Evolutionary conservation across 2,888 invertebrate genomes (phyloP).

Genomic region (Isoperla grammatica): DNA sequence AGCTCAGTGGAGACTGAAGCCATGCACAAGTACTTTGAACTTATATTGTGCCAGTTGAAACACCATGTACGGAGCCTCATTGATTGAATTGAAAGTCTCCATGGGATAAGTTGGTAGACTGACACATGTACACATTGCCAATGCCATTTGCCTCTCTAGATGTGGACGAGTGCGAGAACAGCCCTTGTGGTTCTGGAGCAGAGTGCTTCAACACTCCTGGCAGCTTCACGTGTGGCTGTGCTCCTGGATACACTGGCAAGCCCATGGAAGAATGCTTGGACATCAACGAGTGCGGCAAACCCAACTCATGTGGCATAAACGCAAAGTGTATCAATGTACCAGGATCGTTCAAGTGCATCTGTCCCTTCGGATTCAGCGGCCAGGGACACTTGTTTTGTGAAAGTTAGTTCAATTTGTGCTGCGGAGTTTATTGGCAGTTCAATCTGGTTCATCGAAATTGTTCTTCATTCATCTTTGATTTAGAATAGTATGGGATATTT

Average conservation of each 20-base stretch:
- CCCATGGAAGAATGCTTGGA: constrained; percentile 59
- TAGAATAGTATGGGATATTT: too few relatives aligned
- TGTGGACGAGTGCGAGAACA: constrained; percentile 65
- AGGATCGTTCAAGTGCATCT: constrained; percentile 73
- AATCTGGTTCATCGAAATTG: constrained; percentile 35
- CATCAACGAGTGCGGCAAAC: constrained; percentile 65
- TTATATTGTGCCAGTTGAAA: too few relatives aligned
- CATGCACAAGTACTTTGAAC: too few relatives aligned
- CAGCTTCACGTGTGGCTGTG: constrained; percentile 68
- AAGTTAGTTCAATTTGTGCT: constrained; percentile 55
- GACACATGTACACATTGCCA: too few relatives aligned
- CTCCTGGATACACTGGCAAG: constrained; percentile 60
- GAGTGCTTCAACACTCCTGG: constrained; percentile 71
- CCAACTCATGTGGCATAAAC: constrained; percentile 65
- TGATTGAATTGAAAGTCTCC: too few relatives aligned
- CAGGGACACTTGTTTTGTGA: constrained; percentile 69
- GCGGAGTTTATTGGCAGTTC: not conserved
- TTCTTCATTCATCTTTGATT: constrained; percentile 27
- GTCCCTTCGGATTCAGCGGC: constrained; percentile 69
- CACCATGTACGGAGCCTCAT: too few relatives aligned
- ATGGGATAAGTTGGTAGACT: not conserved
- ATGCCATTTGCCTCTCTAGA: constrained; percentile 44
- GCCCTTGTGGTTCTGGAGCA: constrained; percentile 64
- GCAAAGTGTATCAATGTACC: constrained; percentile 75
- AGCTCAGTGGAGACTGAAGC: too few relatives aligned